Base-by-base conservation (phyloP, 2,888 invertebrate genomes). In the Bembecia ichneumoniformis region DNA sequence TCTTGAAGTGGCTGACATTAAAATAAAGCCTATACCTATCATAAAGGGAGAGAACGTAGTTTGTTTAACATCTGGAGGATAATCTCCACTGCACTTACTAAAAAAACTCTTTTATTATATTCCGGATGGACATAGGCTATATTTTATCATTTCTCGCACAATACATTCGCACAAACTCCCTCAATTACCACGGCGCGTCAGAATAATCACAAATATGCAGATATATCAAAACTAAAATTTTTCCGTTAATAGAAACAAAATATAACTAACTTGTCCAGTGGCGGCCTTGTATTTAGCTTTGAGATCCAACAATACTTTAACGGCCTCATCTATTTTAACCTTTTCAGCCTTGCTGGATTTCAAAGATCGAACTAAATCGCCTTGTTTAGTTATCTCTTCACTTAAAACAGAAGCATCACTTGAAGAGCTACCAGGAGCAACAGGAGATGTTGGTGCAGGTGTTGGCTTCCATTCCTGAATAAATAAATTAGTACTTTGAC, bases 201-300 rank as follows among this genome's bases (percentile, higher is more conserved):
- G n/a, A n/a, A n/a, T n/a, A n/a, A n/a, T n/a, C n/a, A n/a, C n/a
- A n/a, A n/a, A n/a, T n/a, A n/a, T n/a, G n/a, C n/a, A n/a, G n/a
- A n/a, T n/a, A n/a, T n/a, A n/a, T n/a, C n/a, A n/a, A n/a, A n/a
- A n/a, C n/a, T n/a, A n/a, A n/a, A n/a, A n/a, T n/a, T n/a, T n/a
- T 28, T 1, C 20, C 20, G 1, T 1, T 28, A 7, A 28, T 28
- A 28, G 20, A 28, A 46, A 13, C 20, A 28, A 46, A 46, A 46
- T 11, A 3, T 2, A 46, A 46, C 52, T 53, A 17, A 77, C 80
- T 63, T 77, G 67, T 53, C 79, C 80, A 43, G 78, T 72, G 47
- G 73, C 68, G 1, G 84, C 81, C 72, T 96, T 96, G 68, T 91
- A 96, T 56, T 94, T 89, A 2, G 88, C 79, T 77, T 96, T 97